Percentiles rank a stretch among this genome's conserved stretches.
These are phyloP conservation scores for Cochlearius cochlearius DNA, from an alignment of 2,113 vertebrate species.

Conservation along the genomic window DNA sequence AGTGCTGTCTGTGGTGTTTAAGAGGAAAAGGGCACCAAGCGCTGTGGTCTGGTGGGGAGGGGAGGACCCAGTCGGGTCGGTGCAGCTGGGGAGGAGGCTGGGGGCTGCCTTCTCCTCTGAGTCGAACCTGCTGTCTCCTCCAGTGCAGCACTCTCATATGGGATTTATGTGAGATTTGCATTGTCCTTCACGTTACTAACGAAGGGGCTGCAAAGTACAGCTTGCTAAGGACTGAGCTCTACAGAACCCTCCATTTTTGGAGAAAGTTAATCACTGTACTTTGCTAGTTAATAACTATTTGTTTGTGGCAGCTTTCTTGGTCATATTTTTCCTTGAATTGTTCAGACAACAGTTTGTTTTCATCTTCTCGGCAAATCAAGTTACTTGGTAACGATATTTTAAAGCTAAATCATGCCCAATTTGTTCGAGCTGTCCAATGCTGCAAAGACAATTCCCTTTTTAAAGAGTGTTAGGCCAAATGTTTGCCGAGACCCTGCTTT, in stretches of 20 bases:
- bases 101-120: neutral
- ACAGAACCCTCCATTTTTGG: neutral
- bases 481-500: neutral
- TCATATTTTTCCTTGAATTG: neutral
- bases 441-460: neutral
- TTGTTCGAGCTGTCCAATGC: neutral
- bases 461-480: neutral
- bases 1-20: no score
- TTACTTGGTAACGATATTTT: neutral
- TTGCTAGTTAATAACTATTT: neutral
- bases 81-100: neutral
- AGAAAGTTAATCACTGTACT: neutral
- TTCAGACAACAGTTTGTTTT: neutral
- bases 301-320: neutral
- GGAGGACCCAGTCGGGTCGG: fast-evolving
- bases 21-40: neutral
- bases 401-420: neutral
- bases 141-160: no score
- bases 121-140: neutral
- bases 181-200: neutral
- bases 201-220: neutral
- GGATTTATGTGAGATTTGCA: neutral
- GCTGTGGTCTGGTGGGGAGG: neutral
- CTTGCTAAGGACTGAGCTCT: neutral
- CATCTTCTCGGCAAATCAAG: neutral